A percentile compares a stretch with the other conserved stretches of the same genome.
phyloP scores from a whole-genome alignment of 2,113 vertebrate genomes.

The Oreochromis spilurus region DNA sequence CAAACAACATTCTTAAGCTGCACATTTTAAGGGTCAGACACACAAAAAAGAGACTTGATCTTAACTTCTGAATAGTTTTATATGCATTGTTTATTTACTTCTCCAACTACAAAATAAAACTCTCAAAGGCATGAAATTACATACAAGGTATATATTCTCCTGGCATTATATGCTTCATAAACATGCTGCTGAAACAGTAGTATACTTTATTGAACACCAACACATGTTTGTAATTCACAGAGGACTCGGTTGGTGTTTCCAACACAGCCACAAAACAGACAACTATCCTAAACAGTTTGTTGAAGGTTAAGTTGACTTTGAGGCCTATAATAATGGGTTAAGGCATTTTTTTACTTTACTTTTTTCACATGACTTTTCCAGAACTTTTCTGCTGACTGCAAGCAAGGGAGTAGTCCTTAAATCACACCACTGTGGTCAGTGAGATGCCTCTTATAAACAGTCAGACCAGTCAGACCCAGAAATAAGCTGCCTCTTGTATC shows the following conservation, averaged over 20 bases:
- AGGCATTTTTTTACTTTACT: not conserved
- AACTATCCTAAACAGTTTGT: not conserved
- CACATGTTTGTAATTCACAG: not conserved
- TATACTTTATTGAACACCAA: not conserved
- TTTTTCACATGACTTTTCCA: conserved; percentile 33
- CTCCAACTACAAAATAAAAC: not conserved
- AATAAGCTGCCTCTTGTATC: not conserved
- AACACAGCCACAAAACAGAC: not conserved
- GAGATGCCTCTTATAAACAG: conserved; percentile 14
- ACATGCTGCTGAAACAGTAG: not conserved
- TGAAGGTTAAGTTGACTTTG: not conserved
- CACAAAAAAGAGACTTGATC: not conserved
- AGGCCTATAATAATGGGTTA: conserved; percentile 24
- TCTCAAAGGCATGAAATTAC: not conserved
- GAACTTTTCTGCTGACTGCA: conserved; percentile 4
- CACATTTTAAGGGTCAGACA: not conserved
- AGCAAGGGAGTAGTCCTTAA: conserved; percentile 29
- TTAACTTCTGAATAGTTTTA: not conserved
- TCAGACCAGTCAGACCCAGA: not conserved
- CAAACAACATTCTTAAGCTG: not conserved
- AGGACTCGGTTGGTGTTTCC: accelerated
- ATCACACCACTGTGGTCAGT: conserved; percentile 32
- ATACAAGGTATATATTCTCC: not conserved
- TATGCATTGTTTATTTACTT: not conserved
- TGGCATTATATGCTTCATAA: not conserved